A percentile compares a stretch with the other conserved stretches of the same genome.
Conservation (phyloP, 2,888 invertebrate genomes). For the Tenthredo distinguenda region DNA sequence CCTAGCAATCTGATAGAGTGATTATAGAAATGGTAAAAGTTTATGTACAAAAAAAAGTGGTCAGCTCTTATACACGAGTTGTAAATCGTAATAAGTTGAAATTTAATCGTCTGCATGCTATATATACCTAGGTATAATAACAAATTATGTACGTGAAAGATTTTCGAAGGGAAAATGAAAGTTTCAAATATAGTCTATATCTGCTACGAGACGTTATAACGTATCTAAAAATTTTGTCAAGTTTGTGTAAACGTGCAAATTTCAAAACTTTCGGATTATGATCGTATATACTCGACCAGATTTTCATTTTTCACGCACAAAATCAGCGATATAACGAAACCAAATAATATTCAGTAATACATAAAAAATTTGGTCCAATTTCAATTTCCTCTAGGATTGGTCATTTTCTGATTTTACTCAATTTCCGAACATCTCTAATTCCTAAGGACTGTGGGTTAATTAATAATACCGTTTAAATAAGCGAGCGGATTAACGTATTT, state of each 20-base stretch:
- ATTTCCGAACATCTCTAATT: constrained; percentile 13
- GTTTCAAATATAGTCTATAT: neutral
- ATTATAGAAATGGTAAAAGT: constrained; percentile 43
- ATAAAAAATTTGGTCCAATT: constrained; percentile 46
- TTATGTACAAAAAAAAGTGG: constrained; percentile 48
- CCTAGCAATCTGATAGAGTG: constrained; percentile 27
- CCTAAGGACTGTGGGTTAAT: neutral
- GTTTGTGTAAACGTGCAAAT: neutral
- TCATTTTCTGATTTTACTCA: constrained; percentile 40
- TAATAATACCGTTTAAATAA: neutral
- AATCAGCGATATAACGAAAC: constrained; percentile 19
- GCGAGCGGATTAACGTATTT: neutral
- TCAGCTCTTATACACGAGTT: constrained; percentile 29
- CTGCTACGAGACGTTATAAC: neutral
- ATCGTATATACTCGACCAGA: neutral
- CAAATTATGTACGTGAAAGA: constrained; percentile 54
- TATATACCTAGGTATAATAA: constrained; percentile 49
- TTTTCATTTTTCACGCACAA: constrained; percentile 13
- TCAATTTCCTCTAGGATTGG: constrained; percentile 40
- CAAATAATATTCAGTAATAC: constrained; percentile 13
- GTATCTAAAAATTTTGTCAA: neutral
- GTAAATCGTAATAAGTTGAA: constrained; percentile 10
- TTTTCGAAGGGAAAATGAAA: constrained; percentile 46
- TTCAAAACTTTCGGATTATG: neutral
- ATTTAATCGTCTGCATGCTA: constrained; percentile 22